Evolutionary conservation across 2,113 vertebrate species (phyloP), one percentile per base, ranked within the genome.

Genomic region (Stegastes partitus): DNA sequence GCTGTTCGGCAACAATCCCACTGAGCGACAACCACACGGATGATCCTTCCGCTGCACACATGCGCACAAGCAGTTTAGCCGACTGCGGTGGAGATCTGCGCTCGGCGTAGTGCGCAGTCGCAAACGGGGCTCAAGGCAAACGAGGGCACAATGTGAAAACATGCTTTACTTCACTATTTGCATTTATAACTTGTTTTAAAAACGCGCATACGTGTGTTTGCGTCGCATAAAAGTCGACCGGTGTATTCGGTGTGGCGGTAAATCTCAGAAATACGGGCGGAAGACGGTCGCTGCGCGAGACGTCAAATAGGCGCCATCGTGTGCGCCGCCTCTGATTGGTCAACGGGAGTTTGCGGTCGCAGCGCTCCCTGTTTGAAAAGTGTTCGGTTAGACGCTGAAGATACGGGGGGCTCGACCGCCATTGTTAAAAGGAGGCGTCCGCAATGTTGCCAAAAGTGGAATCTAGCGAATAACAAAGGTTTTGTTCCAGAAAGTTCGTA

Each of bases 321-420:
- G 2, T 19, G 0, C 1, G 15, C 31, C 53, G 2, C 2, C 19
- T 80, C 51, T 84, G 79, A 91, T 93, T 92, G 91, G 92, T 53
- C 31, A 0, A n/a, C 1, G 0, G 1, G 1, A 0, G 4, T 37
- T 92, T 93, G 90, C 91, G 80, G 83, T 68, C 21, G 5, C 53
- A 47, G 45, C 2, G 81, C 72, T 66, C 64, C 44, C 28, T 12
- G 51, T 92, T 93, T 93, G 55, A 92, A 93, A 90, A 84, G 14
- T 63, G 6, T 89, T 90, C 77, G 11, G 83, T 79, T 83, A 22
- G 44, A 11, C 4, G 12, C 2, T 37, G 0, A 66, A 45, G 57
- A 23, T 12, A 15, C 26, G 0, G 1, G 8, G 2, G 8, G 28
- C 1, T 3, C 11, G 0, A 1, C 14, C 82, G 85, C 68, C 72